Evolutionary conservation across 2,113 vertebrate species (phyloP), one percentile per base, ranked within the genome.

Genomic region (Rhizomys pruinosus): DNA sequence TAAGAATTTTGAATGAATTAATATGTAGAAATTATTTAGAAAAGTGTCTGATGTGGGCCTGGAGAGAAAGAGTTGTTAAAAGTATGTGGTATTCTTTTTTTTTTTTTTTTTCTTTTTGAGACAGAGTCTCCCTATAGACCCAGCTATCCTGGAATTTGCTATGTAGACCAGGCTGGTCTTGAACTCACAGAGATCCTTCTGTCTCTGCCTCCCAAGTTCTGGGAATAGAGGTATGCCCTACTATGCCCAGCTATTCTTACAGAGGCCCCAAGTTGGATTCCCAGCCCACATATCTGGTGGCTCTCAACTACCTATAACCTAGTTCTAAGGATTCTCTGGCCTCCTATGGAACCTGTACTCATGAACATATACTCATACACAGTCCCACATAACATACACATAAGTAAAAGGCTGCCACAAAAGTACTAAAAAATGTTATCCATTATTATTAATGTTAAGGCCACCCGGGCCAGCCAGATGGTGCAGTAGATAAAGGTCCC

Each of bases 1-100:
- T 90, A 64, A 47, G 10, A 52, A 88, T 72, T 59, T 74, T 55
- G 27, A 89, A 86, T 92, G 16, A 91, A 86, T 82, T 88, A 39
- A 74, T 73, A 68, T 69, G 44, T 27, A 78, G 20, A 55, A 88
- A 85, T 78, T 73, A 29, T 66, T 88, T 80, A 88, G 77, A 69
- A 87, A 85, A 84, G 78, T 69, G 6, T 3, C 19, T 79, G 42
- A 34, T 4, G 15, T 42, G 20, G 52, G 34, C 5, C 19, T 78
- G 20, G 52, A 57, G 32, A 57, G 76, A 23, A 57, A 79, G 52
- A 11, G 44, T 5, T 23, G n/a, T n/a, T n/a, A n/a, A n/a, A n/a
- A n/a, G n/a, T n/a, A n/a, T n/a, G n/a, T n/a, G n/a, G n/a, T n/a
- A n/a, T n/a, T n/a, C n/a, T n/a, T n/a, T n/a, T n/a, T n/a, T n/a